Evolutionary conservation across 2,888 invertebrate species (phyloP).

Genomic region (Limenitis camilla): DNA sequence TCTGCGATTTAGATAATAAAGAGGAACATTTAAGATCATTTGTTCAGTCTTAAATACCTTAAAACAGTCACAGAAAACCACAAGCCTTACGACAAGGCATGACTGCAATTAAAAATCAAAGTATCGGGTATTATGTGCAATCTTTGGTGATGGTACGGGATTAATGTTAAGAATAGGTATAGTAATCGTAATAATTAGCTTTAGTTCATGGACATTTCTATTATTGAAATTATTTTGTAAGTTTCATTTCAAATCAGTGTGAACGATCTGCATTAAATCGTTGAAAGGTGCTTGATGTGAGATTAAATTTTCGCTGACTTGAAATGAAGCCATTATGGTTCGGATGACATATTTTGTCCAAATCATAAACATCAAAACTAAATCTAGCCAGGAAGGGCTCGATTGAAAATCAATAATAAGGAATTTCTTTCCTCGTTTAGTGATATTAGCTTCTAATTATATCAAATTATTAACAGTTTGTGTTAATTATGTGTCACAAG

Average conservation of each 20-base stretch:
- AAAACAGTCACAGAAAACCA: constrained; percentile 62
- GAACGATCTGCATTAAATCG: constrained; percentile 32
- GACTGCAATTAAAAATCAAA: constrained; percentile 75
- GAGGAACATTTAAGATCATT: constrained; percentile 42
- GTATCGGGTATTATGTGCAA: constrained; percentile 90
- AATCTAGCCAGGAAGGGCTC: constrained; percentile 31
- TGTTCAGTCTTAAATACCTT: constrained; percentile 63
- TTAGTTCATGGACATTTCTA: constrained; percentile 41
- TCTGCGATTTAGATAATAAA: constrained; percentile 26
- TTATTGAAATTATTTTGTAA: constrained; percentile 36
- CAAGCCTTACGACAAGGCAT: constrained; percentile 53
- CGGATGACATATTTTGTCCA: constrained; percentile 71
- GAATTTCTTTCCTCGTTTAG: constrained; percentile 71
- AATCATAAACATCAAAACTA: constrained; percentile 41
- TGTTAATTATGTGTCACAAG: constrained; percentile 68
- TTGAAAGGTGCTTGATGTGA: constrained; percentile 53
- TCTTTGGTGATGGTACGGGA: constrained; percentile 82
- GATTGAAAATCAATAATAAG: constrained; percentile 51
- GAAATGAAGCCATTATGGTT: constrained; percentile 65
- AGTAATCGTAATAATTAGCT: constrained; percentile 36
- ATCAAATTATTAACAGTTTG: constrained; percentile 55
- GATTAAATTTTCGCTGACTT: constrained; percentile 50
- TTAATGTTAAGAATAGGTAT: constrained; percentile 51
- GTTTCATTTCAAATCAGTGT: constrained; percentile 70
- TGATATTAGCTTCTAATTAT: constrained; percentile 74